Percentiles rank a stretch among this genome's conserved stretches.
Conservation (phyloP, 2,113 vertebrate genomes). For the Toxotes chatareus region DNA sequence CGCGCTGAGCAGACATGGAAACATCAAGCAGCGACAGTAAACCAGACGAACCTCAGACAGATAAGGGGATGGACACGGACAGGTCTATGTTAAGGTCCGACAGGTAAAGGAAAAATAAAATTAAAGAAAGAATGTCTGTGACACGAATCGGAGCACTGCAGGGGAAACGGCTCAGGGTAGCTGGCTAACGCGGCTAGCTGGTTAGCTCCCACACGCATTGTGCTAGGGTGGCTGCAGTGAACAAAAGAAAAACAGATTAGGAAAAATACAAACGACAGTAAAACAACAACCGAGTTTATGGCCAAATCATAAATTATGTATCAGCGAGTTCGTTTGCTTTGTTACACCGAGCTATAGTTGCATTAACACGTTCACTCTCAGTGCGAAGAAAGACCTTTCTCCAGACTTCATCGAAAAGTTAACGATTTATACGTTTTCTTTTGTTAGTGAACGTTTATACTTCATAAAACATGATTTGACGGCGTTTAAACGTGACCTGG, state of each 20-base stretch:
- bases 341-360: background rate
- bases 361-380: background rate
- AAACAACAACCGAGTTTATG: fast-evolving
- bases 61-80: conserved; percentile 62
- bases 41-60: conserved; percentile 39
- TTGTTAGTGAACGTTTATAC: fast-evolving
- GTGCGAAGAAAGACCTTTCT: fast-evolving
- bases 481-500: fast-evolving
- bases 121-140: background rate
- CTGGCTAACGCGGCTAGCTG: conserved; percentile 25
- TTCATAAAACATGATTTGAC: fast-evolving
- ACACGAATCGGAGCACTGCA: fast-evolving
- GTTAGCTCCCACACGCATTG: conserved; percentile 24
- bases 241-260: conserved; percentile 8
- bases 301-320: fast-evolving
- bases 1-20: conserved; percentile 55
- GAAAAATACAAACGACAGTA: fast-evolving
- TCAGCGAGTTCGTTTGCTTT: no score
- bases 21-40: conserved; percentile 41
- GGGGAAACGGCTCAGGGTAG: background rate
- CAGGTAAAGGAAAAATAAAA: conserved; percentile 66
- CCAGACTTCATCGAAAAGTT: background rate
- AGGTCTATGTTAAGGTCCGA: conserved; percentile 67
- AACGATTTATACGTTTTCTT: background rate
- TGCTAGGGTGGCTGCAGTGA: conserved; percentile 24